These are phyloP conservation scores for Endomychus coccineus DNA, from an alignment of 2,888 invertebrate genomes.

Conservation along the genomic window DNA sequence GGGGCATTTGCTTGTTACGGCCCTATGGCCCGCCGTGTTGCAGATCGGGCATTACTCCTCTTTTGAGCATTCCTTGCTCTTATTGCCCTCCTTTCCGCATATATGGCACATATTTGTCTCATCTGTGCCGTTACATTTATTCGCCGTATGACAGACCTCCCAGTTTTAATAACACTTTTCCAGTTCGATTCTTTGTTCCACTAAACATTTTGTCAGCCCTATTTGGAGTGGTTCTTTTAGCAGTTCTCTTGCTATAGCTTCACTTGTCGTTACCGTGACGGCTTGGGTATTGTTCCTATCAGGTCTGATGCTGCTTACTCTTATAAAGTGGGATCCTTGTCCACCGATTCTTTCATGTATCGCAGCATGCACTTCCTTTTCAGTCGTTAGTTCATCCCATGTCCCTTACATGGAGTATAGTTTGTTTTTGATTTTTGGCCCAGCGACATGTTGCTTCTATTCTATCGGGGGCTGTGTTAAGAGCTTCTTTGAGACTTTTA, in stretches of 20 bases:
- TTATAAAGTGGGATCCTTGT: not conserved
- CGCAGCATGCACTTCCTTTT: conserved; percentile 1
- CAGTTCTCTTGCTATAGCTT: not conserved
- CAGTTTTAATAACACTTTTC: conserved; percentile 1
- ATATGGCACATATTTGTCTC: conserved; percentile 1
- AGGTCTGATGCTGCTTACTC: not conserved
- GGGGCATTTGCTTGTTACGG: conserved; percentile 2
- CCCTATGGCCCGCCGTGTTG: conserved; percentile 1
- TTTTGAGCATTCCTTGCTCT: not conserved
- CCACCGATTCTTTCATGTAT: not conserved
- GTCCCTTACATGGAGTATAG: conserved; percentile 7
- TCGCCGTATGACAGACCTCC: not conserved
- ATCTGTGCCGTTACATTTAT: conserved; percentile 2
- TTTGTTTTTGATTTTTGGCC: conserved; percentile 3
- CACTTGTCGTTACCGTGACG: not conserved
- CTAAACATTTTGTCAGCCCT: not conserved
- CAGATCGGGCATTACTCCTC: conserved; percentile 1
- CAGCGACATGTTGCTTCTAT: conserved; percentile 1
- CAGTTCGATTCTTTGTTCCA: not conserved
- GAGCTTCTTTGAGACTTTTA: conserved; percentile 3
- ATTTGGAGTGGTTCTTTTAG: not conserved
- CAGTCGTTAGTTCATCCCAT: conserved; percentile 2
- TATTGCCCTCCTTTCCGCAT: conserved; percentile 2
- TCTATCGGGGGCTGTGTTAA: not conserved
- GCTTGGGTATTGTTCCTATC: conserved; percentile 5